Evolutionary conservation across 1,140 invertebrate genomes (phyloP).

Genomic region (Metaphire vulgaris): DNA sequence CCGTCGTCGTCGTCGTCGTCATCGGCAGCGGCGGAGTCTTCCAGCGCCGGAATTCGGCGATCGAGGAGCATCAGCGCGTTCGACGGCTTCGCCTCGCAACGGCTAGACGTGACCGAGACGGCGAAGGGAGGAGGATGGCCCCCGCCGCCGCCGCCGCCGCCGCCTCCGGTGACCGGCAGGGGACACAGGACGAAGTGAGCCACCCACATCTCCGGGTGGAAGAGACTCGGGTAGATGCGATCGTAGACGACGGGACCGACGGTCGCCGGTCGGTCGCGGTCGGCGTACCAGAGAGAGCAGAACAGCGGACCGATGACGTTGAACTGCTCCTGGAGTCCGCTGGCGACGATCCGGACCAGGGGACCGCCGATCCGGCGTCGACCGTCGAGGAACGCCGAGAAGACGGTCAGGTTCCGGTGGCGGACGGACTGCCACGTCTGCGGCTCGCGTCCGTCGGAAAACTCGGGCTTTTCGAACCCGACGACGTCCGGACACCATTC

Average conservation of each 20-base stretch:
- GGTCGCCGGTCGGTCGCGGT: not conserved
- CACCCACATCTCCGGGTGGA: slow-evolving; percentile 14
- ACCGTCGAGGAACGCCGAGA: slow-evolving; percentile 19
- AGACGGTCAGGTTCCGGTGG: slow-evolving; percentile 3
- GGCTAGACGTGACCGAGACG: slow-evolving; percentile 12
- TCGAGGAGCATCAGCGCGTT: slow-evolving; percentile 17
- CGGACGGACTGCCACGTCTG: slow-evolving; percentile 17
- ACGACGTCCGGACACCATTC: not conserved
- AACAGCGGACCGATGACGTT: slow-evolving; percentile 10
- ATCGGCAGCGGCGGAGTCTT: too few species aligned
- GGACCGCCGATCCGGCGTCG: slow-evolving; percentile 6
- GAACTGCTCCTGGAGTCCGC: slow-evolving; percentile 13
- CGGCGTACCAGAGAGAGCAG: slow-evolving; percentile 16
- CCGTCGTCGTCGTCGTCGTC: too few species aligned
- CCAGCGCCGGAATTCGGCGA: not conserved
- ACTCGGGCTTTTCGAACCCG: not conserved
- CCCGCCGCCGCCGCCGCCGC: too few species aligned
- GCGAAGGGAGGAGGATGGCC: slow-evolving; percentile 13
- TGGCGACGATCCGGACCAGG: slow-evolving; percentile 13
- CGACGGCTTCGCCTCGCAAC: not conserved
- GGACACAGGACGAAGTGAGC: slow-evolving; percentile 22
- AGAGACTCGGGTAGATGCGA: slow-evolving; percentile 17
- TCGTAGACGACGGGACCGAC: slow-evolving; percentile 11
- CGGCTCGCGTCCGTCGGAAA: slow-evolving; percentile 6
- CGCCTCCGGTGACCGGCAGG: not conserved